Evolutionary conservation across 2,113 vertebrate species (phyloP).

Genomic region (Phalacrocorax aristotelis): DNA sequence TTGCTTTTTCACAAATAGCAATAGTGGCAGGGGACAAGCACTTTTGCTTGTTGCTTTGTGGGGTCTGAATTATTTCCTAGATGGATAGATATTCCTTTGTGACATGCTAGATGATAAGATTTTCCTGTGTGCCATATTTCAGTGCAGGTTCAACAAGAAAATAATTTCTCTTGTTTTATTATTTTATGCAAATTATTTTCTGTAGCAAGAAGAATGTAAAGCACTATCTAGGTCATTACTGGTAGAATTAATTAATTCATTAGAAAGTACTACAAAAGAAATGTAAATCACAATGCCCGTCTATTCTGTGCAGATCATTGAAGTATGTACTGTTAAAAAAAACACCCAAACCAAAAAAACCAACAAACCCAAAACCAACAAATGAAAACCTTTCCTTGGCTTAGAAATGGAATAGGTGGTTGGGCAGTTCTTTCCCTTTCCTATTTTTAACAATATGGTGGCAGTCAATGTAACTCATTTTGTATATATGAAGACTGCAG

Average conservation of each 20-base stretch:
- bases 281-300: not conserved
- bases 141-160: not conserved
- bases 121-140: not conserved
- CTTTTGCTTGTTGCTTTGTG: not conserved
- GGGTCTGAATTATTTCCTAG: not conserved
- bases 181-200: slow-evolving; percentile 14
- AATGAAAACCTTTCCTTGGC: not conserved
- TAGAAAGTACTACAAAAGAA: not conserved
- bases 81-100: not conserved
- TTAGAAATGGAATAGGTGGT: not conserved
- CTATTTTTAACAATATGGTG: not conserved
- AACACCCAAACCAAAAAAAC: not conserved
- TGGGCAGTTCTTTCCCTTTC: not conserved
- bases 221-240: slow-evolving; percentile 6
- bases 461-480: not conserved
- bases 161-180: not conserved
- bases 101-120: not conserved
- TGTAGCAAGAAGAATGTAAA: slow-evolving; percentile 9
- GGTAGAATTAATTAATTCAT: slow-evolving; percentile 6
- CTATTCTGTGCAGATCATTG: not conserved
- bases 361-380: not conserved
- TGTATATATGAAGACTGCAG: not conserved
- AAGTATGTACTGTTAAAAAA: not conserved
- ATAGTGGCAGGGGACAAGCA: not conserved
- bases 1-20: slow-evolving; percentile 7